Conservation (phyloP, 1,140 invertebrate genomes). For the Tetragonula clypearis region DNA sequence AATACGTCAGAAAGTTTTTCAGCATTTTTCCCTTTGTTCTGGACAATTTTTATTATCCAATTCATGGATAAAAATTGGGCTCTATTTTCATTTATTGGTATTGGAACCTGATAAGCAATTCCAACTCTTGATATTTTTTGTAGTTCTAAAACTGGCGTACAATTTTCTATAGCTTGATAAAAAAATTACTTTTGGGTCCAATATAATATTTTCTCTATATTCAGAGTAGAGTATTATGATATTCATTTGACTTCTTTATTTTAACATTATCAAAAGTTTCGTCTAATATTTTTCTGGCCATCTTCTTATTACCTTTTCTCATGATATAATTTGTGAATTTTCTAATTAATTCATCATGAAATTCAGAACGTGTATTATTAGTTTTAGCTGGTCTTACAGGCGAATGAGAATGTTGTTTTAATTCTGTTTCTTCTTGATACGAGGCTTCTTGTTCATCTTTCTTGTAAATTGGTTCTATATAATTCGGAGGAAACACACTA, state of each 20-base stretch:
- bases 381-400: constrained; percentile 85
- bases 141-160: constrained; percentile 89
- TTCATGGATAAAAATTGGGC: constrained; percentile 91
- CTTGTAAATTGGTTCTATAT: constrained; percentile 85
- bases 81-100: constrained; percentile 87
- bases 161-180: constrained; percentile 91
- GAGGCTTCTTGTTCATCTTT: constrained; percentile 84
- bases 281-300: constrained; percentile 85
- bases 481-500: constrained; percentile 82
- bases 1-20: constrained; percentile 85
- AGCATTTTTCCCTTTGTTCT: constrained; percentile 85
- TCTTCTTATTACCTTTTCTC: constrained; percentile 86
- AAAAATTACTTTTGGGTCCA: constrained; percentile 91
- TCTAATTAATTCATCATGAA: constrained; percentile 85
- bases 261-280: constrained; percentile 92
- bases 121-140: constrained; percentile 90
- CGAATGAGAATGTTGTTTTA: constrained; percentile 81
- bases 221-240: constrained; percentile 86
- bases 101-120: constrained; percentile 93
- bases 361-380: constrained; percentile 86
- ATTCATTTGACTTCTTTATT: constrained; percentile 89
- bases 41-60: constrained; percentile 90
- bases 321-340: constrained; percentile 92
- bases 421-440: constrained; percentile 81
- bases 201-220: constrained; percentile 85